Evolutionary conservation across 1,140 invertebrate genomes (phyloP).

Genomic region (Cepaea nemoralis): DNA sequence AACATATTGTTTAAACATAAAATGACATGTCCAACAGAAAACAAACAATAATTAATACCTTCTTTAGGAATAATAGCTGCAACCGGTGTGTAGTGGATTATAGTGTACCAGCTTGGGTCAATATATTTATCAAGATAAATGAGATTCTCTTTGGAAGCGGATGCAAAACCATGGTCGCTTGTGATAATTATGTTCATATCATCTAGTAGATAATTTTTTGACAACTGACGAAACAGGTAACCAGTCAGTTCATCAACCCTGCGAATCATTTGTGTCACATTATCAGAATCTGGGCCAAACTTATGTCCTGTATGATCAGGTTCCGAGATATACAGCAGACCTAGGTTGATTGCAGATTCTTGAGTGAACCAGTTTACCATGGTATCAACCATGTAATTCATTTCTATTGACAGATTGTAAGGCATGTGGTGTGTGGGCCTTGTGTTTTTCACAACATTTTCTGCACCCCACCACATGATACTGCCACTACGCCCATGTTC

Average conservation of each 20-base stretch:
- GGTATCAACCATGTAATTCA: conserved; percentile 75
- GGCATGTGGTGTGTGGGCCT: conserved; percentile 49
- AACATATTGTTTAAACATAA: too few species aligned
- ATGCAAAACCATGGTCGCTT: conserved; percentile 83
- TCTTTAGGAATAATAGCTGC: conserved; percentile 9
- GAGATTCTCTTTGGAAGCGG: conserved; percentile 71
- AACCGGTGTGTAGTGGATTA: conserved; percentile 17
- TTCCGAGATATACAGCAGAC: conserved; percentile 82
- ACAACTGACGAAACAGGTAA: conserved; percentile 60
- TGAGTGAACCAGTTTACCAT: conserved; percentile 80
- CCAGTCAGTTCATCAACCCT: conserved; percentile 57
- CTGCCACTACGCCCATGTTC: conserved; percentile 16
- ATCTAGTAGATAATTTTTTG: conserved; percentile 71
- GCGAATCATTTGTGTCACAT: conserved; percentile 61
- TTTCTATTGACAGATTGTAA: conserved; percentile 56
- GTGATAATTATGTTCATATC: conserved; percentile 79
- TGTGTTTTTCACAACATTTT: conserved; percentile 52
- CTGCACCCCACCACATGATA: conserved; percentile 51
- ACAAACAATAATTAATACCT: neutral
- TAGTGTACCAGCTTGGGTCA: conserved; percentile 52
- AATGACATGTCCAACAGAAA: too few species aligned
- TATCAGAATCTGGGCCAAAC: conserved; percentile 66
- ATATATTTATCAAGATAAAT: conserved; percentile 77
- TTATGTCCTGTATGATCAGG: conserved; percentile 77
- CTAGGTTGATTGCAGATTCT: conserved; percentile 72